These are phyloP conservation scores for Drosophila tristis DNA, from an alignment of 1,140 invertebrate genomes.

Conservation along the genomic window DNA sequence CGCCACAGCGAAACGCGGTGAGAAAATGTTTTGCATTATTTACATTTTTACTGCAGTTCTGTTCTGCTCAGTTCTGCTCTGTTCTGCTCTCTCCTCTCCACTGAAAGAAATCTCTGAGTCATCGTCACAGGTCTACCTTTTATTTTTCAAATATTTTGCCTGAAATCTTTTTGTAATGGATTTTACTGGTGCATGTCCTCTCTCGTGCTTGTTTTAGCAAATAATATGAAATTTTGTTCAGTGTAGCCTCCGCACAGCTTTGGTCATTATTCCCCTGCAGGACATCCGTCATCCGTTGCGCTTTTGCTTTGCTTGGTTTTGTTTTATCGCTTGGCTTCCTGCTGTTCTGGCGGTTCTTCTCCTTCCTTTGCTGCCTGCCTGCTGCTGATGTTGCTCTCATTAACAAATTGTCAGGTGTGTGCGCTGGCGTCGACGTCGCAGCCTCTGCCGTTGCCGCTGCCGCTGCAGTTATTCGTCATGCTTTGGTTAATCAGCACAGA, in stretches of 20 bases:
- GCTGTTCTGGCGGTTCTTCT: conserved; percentile 19
- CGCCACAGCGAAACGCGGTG: conserved; percentile 72
- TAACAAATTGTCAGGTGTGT: conserved; percentile 82
- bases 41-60: conserved; percentile 66
- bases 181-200: no score
- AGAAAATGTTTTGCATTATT: conserved; percentile 83
- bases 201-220: no score
- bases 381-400: conserved; percentile 74
- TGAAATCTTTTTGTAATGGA: no score
- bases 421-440: conserved; percentile 34
- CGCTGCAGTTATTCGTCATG: conserved; percentile 76
- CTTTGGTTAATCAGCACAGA: conserved; percentile 73
- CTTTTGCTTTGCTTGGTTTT: conserved; percentile 64
- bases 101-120: no score
- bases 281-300: conserved; percentile 77
- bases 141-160: no score
- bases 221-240: no score
- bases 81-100: conserved; percentile 11
- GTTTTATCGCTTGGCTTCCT: conserved; percentile 79
- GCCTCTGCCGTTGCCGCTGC: conserved; percentile 2
- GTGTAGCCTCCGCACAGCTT: not conserved
- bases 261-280: conserved; percentile 59
- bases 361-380: conserved; percentile 5
- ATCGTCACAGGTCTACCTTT: no score
- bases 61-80: conserved; percentile 42